Evolutionary conservation across 2,888 invertebrate species (phyloP).

Genomic region (Ophonus ardosiacus): DNA sequence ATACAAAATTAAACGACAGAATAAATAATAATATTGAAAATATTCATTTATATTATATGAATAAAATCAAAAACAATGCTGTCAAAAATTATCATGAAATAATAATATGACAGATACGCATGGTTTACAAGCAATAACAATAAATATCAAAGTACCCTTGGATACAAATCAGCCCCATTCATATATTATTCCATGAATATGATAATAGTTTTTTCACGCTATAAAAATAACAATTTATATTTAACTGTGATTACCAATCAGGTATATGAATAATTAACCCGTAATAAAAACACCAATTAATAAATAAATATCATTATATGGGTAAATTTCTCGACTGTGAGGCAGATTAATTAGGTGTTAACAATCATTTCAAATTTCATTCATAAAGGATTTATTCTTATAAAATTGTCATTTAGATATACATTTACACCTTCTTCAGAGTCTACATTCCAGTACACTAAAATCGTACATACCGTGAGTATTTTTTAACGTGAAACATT

Average conservation of each 20-base stretch:
- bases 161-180: neutral
- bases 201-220: constrained; percentile 3
- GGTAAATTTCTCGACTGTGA: neutral
- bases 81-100: constrained; percentile 8
- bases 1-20: constrained; percentile 6
- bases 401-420: too few relatives aligned
- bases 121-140: constrained; percentile 4
- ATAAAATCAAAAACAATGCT: neutral
- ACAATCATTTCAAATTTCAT: too few relatives aligned
- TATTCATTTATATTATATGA: neutral
- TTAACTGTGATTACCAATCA: neutral
- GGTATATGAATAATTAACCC: neutral
- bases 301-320: too few relatives aligned
- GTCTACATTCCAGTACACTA: too few relatives aligned
- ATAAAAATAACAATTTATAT: constrained; percentile 26
- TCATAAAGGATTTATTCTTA: too few relatives aligned
- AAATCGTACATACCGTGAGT: too few relatives aligned
- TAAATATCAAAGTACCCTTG: neutral
- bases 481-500: too few relatives aligned
- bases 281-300: constrained; percentile 17
- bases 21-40: neutral
- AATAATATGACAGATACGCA: neutral
- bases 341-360: too few relatives aligned
- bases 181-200: constrained; percentile 34
- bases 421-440: too few relatives aligned